Evolutionary conservation across 2,888 invertebrate genomes (phyloP), one percentile per base, ranked within the genome.

Genomic region (Miltochrista miniata): DNA sequence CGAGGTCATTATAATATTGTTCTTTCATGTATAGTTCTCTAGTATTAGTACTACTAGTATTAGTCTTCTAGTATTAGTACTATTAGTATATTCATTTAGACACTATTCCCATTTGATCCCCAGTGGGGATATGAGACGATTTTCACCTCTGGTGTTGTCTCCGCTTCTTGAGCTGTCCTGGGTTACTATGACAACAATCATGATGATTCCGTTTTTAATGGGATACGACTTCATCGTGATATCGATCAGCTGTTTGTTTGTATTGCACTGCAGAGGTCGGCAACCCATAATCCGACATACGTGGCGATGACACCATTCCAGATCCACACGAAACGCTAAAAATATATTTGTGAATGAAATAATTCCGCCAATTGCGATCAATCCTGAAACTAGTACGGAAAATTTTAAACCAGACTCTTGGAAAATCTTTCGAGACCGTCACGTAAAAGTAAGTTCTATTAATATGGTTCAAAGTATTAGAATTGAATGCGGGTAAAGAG

Each of bases 201-300:
- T 66, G 57, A 50, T 57, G 53, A 57, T 56, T 58, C 40, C n/a
- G 58, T 53, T 54, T 61, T 54, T 61, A 54, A 53, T 56, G 59
- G 54, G 55, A 52, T 56, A 61, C 66, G 66, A 63, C 65, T 64
- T 66, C 59, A 72, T 72, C 68, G 68, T 57, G 72, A 68, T 81
- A 85, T 85, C 77, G 83, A 87, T 87, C 80, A 86, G 81, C 74
- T 86, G 84, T 85, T 87, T 87, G 83, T 86, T 85, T 85, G 81
- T 64, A 74, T 82, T 78, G 72, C 74, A 70, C 60, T 68, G 64
- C 64, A 68, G 76, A 79, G 89, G 83, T 88, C 87, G 80, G 70
- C 81, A 81, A 87, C 87, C 87, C 76, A 72, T 61, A 82, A 69
- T 74, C 66, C 72, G 76, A 79, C 70, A 79, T 70, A 74, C 62